A percentile compares a stretch with the other conserved stretches of the same genome.
Evolutionary conservation across 2,113 vertebrate genomes (phyloP).

Genomic region (Tauraco erythrolophus): DNA sequence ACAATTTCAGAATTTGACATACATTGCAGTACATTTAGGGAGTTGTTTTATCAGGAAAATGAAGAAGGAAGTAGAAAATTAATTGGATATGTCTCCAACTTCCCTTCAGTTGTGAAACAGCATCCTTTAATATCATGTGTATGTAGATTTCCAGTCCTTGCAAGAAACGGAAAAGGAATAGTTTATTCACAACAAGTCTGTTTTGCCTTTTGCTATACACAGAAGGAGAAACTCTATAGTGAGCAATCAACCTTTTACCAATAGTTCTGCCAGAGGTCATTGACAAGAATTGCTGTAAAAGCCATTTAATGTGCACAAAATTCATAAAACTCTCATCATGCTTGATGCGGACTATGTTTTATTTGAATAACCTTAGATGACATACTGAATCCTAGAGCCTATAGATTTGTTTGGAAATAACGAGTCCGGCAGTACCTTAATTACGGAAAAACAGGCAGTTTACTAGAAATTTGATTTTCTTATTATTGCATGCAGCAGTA

Average conservation of each 20-base stretch:
- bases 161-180: neutral
- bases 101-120: neutral
- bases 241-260: neutral
- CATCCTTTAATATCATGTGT: neutral
- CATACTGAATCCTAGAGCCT: conserved; percentile 26
- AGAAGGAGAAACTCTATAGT: neutral
- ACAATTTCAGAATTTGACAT: neutral
- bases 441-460: neutral
- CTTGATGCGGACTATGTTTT: neutral
- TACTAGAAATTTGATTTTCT: conserved; percentile 3
- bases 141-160: neutral
- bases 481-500: neutral
- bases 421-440: neutral
- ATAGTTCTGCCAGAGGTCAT: neutral
- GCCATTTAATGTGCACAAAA: neutral
- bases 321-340: neutral
- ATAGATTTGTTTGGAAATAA: neutral
- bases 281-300: conserved; percentile 8
- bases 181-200: neutral
- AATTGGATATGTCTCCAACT: neutral
- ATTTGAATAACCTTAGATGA: conserved; percentile 33
- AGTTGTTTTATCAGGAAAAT: neutral
- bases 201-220: neutral
- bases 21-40: neutral
- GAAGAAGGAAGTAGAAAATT: neutral